These are phyloP conservation scores for Paedocypris sp. DNA, from an alignment of 2,113 vertebrate species.

Conservation along the genomic window DNA sequence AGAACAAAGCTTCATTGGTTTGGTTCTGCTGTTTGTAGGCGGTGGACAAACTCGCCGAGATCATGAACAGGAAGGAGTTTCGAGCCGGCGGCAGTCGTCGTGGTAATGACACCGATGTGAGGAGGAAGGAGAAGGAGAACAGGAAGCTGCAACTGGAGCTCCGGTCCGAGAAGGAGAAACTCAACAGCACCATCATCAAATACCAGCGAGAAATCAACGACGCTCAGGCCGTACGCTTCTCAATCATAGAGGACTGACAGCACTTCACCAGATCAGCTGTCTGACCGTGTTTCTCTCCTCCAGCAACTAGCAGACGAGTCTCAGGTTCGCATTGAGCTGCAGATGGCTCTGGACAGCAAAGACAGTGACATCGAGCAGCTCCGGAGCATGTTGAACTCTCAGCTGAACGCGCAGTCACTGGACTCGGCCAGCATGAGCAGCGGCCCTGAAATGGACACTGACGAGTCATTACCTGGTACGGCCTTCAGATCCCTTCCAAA, in stretches of 20 bases:
- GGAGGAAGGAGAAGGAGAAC: slow-evolving; percentile 95
- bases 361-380: slow-evolving; percentile 99
- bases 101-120: slow-evolving; percentile 86
- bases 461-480: slow-evolving; percentile 81
- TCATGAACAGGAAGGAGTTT: slow-evolving; percentile 89
- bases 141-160: slow-evolving; percentile 93
- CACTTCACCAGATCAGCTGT: too few species aligned
- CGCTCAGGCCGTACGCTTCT: slow-evolving; percentile 79
- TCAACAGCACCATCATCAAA: slow-evolving; percentile 92
- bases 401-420: slow-evolving; percentile 77
- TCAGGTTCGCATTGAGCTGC: slow-evolving; percentile 86
- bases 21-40: slow-evolving; percentile 56
- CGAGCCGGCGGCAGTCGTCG: slow-evolving; percentile 74
- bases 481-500: background rate
- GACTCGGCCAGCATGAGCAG: slow-evolving; percentile 87
- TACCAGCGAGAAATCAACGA: slow-evolving; percentile 96
- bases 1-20: too few species aligned
- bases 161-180: slow-evolving; percentile 88
- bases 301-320: slow-evolving; percentile 95
- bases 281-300: slow-evolving; percentile 5
- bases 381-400: slow-evolving; percentile 76
- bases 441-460: slow-evolving; percentile 81
- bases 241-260: background rate
- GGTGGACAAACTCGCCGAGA: slow-evolving; percentile 95
- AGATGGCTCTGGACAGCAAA: slow-evolving; percentile 97